These are phyloP conservation scores for Brachyrhaphis roseni DNA, from an alignment of 2,797 vertebrate species.

Conservation along the genomic window DNA sequence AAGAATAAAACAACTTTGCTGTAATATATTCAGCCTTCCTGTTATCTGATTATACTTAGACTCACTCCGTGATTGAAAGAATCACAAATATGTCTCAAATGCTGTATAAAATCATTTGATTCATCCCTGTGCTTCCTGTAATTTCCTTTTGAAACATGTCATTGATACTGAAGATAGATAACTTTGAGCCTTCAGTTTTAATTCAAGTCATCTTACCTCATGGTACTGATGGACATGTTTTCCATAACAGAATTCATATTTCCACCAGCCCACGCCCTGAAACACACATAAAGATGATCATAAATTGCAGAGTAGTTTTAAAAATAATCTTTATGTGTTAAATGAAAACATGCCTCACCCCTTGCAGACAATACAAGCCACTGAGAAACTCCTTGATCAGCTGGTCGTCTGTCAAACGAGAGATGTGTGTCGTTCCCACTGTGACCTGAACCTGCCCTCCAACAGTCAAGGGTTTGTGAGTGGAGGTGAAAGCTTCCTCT, in stretches of 20 bases:
- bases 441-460: constrained; percentile 89
- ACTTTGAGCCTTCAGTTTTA: neutral
- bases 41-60: neutral
- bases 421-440: constrained; percentile 96
- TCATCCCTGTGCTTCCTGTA: neutral
- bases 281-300: constrained; percentile 26
- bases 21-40: neutral
- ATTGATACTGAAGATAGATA: neutral
- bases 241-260: constrained; percentile 98
- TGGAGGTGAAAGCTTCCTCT: constrained; percentile 91
- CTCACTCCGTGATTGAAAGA: neutral
- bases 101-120: neutral
- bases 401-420: constrained; percentile 94
- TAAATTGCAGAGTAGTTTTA: neutral
- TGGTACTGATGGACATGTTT: constrained; percentile 98
- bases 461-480: constrained; percentile 91
- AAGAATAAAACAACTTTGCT: neutral
- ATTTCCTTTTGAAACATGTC: neutral
- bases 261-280: constrained; percentile 99
- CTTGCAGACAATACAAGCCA: constrained; percentile 97
- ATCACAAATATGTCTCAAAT: neutral
- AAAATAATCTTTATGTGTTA: neutral
- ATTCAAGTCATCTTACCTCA: constrained; percentile 82
- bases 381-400: constrained; percentile 97
- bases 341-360: constrained; percentile 81